Evolutionary conservation across 2,113 vertebrate genomes (phyloP), one percentile per base, ranked within the genome.

Genomic region (Saccopteryx bilineata): DNA sequence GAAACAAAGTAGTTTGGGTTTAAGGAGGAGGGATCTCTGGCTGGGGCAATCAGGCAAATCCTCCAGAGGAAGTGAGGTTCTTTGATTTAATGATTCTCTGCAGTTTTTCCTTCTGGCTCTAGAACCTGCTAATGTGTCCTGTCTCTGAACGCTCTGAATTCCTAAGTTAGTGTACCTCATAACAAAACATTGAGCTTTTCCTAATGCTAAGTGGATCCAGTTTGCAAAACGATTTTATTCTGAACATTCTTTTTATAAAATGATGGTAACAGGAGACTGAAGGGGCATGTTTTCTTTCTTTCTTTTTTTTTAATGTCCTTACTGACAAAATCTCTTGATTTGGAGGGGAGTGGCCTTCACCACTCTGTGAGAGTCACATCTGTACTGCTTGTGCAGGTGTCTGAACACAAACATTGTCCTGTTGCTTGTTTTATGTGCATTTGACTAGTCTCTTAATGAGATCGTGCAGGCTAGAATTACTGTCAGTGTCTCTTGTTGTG

Each of bases 321-420:
- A 68, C 50, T 95, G 52, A 54, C 82, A 97, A 96, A 94, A 92
- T 92, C 50, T 90, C 21, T 81, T 3, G 3, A 88, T 91, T 85
- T 94, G 66, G 46, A 86, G 21, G 18, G 33, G 17, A 71, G 24
- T 74, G 21, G 58, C 56, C 46, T 87, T 81, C 39, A 66, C 28
- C 11, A 2, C 19, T 85, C 66, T 92, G 13, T 76, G 78, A 66
- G n/a, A 93, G 46, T 63, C 61, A 66, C 72, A 52, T 90, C 80
- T 75, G 63, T 79, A 56, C 52, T 1, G 0, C 26, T 68, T 76
- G 21, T 56, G 26, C 3, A 3, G 66, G 48, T 12, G 9, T 95
- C 71, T 93, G 52, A 86, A 66, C 13, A 10, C 75, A 90, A 83
- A 87, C 6, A 39, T 33, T 71, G 14, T 54, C 31, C 11, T 76